Evolutionary conservation across 2,888 invertebrate genomes (phyloP).

Genomic region (Rhaphigaster nebulosa): DNA sequence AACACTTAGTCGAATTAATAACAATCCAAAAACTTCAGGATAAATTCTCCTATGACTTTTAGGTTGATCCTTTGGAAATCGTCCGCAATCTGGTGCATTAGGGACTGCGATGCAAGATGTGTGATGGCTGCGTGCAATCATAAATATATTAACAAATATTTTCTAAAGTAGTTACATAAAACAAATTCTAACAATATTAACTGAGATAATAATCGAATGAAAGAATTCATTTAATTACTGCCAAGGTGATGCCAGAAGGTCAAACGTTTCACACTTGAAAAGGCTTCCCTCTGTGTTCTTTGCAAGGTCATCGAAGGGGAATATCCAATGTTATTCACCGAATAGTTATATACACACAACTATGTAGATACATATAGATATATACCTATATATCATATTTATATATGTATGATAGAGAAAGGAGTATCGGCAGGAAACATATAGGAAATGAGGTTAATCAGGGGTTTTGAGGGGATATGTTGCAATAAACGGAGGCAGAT

Average conservation of each 20-base stretch:
- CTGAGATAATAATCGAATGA: conserved; percentile 31
- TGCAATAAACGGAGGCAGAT: background rate
- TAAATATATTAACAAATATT: conserved; percentile 3
- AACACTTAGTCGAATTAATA: too few relatives aligned
- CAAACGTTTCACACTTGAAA: conserved; percentile 23
- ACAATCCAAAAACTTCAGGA: too few relatives aligned
- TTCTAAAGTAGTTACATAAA: conserved; percentile 2
- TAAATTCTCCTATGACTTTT: too few relatives aligned
- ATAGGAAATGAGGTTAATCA: background rate
- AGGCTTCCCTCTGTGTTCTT: background rate
- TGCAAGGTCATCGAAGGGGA: background rate
- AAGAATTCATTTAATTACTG: conserved; percentile 39
- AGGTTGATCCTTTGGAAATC: background rate
- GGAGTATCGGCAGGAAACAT: background rate
- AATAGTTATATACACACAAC: background rate
- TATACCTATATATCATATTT: background rate
- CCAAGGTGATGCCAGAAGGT: conserved; percentile 28
- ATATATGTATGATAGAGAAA: background rate
- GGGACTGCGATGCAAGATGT: background rate
- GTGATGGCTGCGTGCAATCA: background rate
- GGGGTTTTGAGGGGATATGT: conserved; percentile 3
- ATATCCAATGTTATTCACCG: background rate
- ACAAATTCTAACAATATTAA: conserved; percentile 4
- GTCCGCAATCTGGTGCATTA: background rate
- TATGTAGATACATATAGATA: background rate